phyloP scores from a whole-genome alignment of 2,113 vertebrate species.

The Leptosomus discolor region DNA sequence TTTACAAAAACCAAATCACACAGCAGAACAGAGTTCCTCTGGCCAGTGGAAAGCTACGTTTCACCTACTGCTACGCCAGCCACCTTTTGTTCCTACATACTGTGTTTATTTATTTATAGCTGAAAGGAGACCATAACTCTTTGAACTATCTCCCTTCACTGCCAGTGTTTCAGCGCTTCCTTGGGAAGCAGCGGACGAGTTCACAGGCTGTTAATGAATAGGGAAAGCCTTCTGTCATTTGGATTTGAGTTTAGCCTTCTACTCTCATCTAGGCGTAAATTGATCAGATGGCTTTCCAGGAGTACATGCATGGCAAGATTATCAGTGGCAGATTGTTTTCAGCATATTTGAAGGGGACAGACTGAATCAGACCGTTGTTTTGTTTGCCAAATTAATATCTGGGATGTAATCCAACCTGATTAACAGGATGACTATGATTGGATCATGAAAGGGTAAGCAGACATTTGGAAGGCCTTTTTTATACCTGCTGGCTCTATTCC shows the following conservation, averaged over 20 bases:
- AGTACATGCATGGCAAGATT: not conserved
- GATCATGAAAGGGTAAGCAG: constrained; percentile 12
- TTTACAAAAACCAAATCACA: not conserved
- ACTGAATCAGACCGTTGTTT: not conserved
- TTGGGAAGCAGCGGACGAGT: not conserved
- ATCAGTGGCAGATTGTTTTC: constrained; percentile 18
- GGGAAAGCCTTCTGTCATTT: not conserved
- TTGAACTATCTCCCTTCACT: not conserved
- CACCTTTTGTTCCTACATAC: not conserved
- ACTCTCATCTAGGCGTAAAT: accelerated
- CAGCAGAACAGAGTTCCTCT: not conserved
- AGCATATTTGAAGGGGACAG: not conserved
- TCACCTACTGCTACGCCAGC: not conserved
- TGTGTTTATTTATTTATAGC: not conserved
- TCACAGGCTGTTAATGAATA: accelerated
- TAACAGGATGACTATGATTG: not conserved
- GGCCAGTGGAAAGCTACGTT: not conserved
- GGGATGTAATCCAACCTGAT: constrained; percentile 30
- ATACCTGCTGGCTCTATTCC: constrained; percentile 10
- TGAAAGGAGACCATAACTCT: not conserved
- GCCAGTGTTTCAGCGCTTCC: not conserved
- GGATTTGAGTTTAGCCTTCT: accelerated
- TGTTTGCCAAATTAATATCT: constrained; percentile 45
- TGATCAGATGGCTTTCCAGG: not conserved
- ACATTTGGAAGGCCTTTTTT: constrained; percentile 3